A percentile compares a stretch with the other conserved stretches of the same genome.
Conservation (phyloP, 2,888 invertebrate genomes). For the Limnephilus auricula region DNA sequence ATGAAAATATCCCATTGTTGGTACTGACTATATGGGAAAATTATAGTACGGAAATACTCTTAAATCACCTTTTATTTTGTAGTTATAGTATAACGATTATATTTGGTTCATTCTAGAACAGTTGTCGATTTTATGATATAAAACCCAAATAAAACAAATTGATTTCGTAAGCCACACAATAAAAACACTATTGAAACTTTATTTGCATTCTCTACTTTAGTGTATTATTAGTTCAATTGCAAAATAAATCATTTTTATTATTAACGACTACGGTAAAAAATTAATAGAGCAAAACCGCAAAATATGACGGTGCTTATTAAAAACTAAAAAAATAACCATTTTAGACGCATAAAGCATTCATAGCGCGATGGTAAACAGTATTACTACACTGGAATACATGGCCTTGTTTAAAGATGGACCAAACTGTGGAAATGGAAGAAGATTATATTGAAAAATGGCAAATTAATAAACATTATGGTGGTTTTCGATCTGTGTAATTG, state of each 20-base stretch:
- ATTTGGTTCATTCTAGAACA: background rate
- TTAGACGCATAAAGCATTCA: background rate
- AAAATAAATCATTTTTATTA: background rate
- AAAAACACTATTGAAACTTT: background rate
- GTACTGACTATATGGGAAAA: background rate
- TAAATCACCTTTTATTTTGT: background rate
- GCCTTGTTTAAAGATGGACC: too few relatives aligned
- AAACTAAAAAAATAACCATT: background rate
- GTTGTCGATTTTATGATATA: too few relatives aligned
- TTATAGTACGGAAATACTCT: background rate
- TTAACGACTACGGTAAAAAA: background rate
- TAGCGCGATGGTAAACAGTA: background rate
- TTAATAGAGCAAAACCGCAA: background rate
- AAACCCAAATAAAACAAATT: too few relatives aligned
- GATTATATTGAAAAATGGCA: too few relatives aligned
- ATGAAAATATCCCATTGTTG: too few relatives aligned
- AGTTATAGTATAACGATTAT: background rate
- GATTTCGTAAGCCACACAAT: too few relatives aligned
- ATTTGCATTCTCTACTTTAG: background rate
- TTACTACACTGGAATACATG: too few relatives aligned
- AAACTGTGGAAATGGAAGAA: too few relatives aligned
- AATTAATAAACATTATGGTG: too few relatives aligned
- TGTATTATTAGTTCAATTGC: background rate
- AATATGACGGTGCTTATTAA: background rate
- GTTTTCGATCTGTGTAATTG: too few relatives aligned